Evolutionary conservation across 2,888 invertebrate species (phyloP).

Genomic region (Seira musarum): DNA sequence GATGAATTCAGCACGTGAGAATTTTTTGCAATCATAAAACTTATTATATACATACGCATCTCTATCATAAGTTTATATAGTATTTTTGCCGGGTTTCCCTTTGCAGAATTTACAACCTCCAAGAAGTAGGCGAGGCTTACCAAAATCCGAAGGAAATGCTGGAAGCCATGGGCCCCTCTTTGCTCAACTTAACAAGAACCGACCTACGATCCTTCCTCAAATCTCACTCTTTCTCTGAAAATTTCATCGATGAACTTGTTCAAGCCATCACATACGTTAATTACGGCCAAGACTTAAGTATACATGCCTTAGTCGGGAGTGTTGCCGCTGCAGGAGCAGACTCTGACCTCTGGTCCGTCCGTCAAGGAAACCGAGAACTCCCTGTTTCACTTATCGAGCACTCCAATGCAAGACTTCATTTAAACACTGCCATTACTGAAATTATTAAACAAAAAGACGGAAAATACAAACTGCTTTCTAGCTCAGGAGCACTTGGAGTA

Average conservation of each 20-base stretch:
- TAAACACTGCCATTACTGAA: constrained; percentile 61
- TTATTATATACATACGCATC: constrained; percentile 4
- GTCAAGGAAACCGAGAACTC: constrained; percentile 77
- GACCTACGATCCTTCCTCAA: constrained; percentile 72
- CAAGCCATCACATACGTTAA: constrained; percentile 76
- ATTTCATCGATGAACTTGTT: constrained; percentile 76
- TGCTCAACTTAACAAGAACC: constrained; percentile 73
- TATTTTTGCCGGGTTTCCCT: too few species aligned
- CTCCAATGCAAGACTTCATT: constrained; percentile 72
- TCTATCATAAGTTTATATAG: constrained; percentile 48
- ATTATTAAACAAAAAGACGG: constrained; percentile 71
- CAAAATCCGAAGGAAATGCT: constrained; percentile 75
- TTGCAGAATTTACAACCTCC: constrained; percentile 76
- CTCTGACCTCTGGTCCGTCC: constrained; percentile 76
- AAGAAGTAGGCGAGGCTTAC: constrained; percentile 74
- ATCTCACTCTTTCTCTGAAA: constrained; percentile 73
- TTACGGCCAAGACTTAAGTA: constrained; percentile 77
- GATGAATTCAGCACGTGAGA: constrained; percentile 73
- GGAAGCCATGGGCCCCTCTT: constrained; percentile 74
- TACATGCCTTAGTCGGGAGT: constrained; percentile 76
- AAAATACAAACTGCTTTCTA: constrained; percentile 43
- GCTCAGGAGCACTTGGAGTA: constrained; percentile 16
- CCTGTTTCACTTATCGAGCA: constrained; percentile 72
- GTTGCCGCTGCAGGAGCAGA: constrained; percentile 76
- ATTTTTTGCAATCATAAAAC: constrained; percentile 23